Conservation (phyloP, 2,797 vertebrate genomes). For the Smutsia gigantea region DNA sequence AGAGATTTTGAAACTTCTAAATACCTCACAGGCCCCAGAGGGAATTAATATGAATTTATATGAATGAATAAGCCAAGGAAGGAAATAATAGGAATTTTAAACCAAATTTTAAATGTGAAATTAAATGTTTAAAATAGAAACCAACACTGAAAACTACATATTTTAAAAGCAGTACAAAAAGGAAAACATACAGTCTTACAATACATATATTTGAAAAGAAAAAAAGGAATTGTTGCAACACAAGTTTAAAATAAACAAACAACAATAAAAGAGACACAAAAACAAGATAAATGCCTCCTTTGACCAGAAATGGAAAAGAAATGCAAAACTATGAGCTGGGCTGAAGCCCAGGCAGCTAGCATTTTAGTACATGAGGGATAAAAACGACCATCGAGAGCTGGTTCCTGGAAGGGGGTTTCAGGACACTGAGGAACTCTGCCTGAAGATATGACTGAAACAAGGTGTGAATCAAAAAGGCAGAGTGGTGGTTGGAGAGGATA, state of each 20-base stretch:
- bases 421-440: not conserved
- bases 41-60: not conserved
- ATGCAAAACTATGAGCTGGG: not conserved
- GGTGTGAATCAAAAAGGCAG: not conserved
- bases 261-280: not conserved
- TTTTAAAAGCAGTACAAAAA: not conserved
- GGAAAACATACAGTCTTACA: not conserved
- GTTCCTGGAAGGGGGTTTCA: not conserved
- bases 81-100: not conserved
- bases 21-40: not conserved
- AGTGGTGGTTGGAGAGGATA: not conserved
- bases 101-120: not conserved
- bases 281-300: not conserved
- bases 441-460: not conserved
- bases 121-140: conserved; percentile 3
- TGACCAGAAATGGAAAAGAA: not conserved
- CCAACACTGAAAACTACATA: not conserved
- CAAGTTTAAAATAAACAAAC: not conserved
- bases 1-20: not conserved
- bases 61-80: not conserved
- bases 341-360: not conserved
- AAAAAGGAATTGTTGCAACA: not conserved
- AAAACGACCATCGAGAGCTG: not conserved
- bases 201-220: not conserved
- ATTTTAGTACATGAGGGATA: not conserved